Evolutionary conservation across 2,888 invertebrate genomes (phyloP).

Genomic region (Drosophila flavopinicola): DNA sequence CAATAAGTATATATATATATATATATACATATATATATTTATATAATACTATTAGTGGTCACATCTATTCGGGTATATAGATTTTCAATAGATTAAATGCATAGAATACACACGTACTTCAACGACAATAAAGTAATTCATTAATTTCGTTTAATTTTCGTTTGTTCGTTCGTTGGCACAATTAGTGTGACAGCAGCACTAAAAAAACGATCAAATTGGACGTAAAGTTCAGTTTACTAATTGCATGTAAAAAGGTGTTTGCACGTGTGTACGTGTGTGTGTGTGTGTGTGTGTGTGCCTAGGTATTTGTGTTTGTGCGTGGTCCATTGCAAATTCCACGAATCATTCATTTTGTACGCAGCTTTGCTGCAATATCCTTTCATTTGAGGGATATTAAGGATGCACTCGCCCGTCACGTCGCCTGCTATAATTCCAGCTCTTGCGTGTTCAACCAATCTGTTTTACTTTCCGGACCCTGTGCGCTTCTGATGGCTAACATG

Average conservation of each 20-base stretch:
- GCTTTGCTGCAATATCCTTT: constrained; percentile 29
- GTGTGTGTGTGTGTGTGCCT: constrained; percentile 3
- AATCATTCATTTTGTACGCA: constrained; percentile 48
- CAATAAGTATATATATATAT: constrained; percentile 43
- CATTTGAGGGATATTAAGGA: constrained; percentile 31
- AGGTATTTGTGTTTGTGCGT: constrained; percentile 14
- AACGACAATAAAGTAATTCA: constrained; percentile 71
- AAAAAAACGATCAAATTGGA: constrained; percentile 64
- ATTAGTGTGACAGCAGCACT: constrained; percentile 58
- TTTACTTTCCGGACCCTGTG: constrained; percentile 2
- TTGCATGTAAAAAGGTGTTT: constrained; percentile 9
- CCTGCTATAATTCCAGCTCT: constrained; percentile 35
- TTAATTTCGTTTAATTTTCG: constrained; percentile 32
- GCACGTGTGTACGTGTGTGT: not conserved
- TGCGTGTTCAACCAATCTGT: constrained; percentile 29
- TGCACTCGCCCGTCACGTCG: constrained; percentile 36
- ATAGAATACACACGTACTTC: constrained; percentile 50
- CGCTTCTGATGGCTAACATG: constrained; percentile 49
- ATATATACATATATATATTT: constrained; percentile 12
- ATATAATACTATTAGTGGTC: constrained; percentile 57
- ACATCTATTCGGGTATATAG: constrained; percentile 62
- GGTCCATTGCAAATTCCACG: constrained; percentile 38
- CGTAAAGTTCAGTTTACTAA: constrained; percentile 54
- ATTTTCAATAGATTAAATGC: constrained; percentile 68
- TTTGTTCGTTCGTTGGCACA: constrained; percentile 49